A percentile compares a stretch with the other conserved stretches of the same genome.
phyloP scores from a whole-genome alignment of 2,113 vertebrate species.

The Engystomops pustulosus region DNA sequence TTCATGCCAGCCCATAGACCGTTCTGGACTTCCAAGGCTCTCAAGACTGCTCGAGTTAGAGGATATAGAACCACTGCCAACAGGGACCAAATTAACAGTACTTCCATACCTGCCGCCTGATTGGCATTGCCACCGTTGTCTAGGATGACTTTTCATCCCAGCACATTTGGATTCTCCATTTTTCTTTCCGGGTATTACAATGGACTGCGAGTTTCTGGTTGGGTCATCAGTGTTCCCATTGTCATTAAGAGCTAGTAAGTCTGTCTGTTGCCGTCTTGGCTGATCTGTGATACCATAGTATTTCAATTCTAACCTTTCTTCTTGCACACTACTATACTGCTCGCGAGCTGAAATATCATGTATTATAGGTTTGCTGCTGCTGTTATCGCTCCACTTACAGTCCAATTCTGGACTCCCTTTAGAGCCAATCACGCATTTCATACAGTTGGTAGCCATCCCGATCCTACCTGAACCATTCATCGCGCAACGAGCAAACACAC shows the following conservation, averaged over 20 bases:
- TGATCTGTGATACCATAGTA: conserved; percentile 65
- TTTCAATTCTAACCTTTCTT: conserved; percentile 67
- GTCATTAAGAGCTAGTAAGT: conserved; percentile 64
- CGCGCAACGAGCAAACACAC: conserved; percentile 82
- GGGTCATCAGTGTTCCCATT: conserved; percentile 61
- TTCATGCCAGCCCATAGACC: conserved; percentile 75
- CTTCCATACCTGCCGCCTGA: conserved; percentile 75
- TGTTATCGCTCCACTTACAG: conserved; percentile 70
- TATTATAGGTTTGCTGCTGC: conserved; percentile 55
- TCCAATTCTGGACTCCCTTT: conserved; percentile 84
- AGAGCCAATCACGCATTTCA: conserved; percentile 86
- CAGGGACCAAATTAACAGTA: conserved; percentile 66
- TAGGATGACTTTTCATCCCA: conserved; percentile 70
- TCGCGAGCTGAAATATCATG: conserved; percentile 46
- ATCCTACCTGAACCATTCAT: conserved; percentile 83
- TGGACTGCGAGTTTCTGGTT: conserved; percentile 63
- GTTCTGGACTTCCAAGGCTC: conserved; percentile 79
- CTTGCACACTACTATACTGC: conserved; percentile 61
- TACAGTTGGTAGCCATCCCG: conserved; percentile 89
- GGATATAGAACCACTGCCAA: conserved; percentile 72
- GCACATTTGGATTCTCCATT: conserved; percentile 68
- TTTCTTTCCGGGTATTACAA: conserved; percentile 66
- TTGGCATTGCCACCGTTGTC: conserved; percentile 71
- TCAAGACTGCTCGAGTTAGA: conserved; percentile 84
- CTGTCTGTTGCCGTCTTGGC: conserved; percentile 62